Evolutionary conservation across 1,140 invertebrate species (phyloP).

Genomic region (Trachymyrmex cornetzi): DNA sequence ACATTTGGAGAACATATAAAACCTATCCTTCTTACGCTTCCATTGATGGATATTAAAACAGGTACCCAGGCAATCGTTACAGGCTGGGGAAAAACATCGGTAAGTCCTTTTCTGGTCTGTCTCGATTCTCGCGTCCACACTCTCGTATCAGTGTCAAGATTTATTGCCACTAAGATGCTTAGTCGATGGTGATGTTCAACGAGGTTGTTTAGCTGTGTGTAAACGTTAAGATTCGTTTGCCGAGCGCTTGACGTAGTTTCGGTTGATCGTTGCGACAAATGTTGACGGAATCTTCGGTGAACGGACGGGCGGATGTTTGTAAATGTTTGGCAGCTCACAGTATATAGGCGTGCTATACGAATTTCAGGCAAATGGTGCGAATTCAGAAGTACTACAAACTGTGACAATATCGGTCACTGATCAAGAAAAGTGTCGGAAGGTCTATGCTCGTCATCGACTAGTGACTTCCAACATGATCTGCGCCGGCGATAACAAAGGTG

Average conservation of each 20-base stretch:
- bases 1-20: slow-evolving; percentile 47
- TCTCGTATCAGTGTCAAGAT: slow-evolving; percentile 31
- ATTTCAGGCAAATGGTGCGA: slow-evolving; percentile 44
- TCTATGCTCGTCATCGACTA: background rate
- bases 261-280: slow-evolving; percentile 54
- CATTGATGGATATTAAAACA: background rate
- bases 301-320: background rate
- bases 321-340: background rate
- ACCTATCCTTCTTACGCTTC: slow-evolving; percentile 68
- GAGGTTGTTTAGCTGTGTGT: slow-evolving; percentile 65
- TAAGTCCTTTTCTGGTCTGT: slow-evolving; percentile 79
- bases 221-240: slow-evolving; percentile 72
- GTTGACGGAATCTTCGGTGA: slow-evolving; percentile 1
- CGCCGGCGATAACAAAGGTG: slow-evolving; percentile 75
- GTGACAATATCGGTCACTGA: slow-evolving; percentile 50
- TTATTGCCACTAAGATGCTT: slow-evolving; percentile 53
- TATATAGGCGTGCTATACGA: background rate
- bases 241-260: slow-evolving; percentile 65
- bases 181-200: slow-evolving; percentile 36
- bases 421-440: slow-evolving; percentile 42
- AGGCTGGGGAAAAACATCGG: slow-evolving; percentile 88
- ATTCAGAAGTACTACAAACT: slow-evolving; percentile 32
- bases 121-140: background rate
- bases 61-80: slow-evolving; percentile 83
- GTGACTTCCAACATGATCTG: slow-evolving; percentile 82